These are phyloP conservation scores for Dendrolimus punctatus DNA, from an alignment of 1,140 invertebrate genomes.

Conservation along the genomic window DNA sequence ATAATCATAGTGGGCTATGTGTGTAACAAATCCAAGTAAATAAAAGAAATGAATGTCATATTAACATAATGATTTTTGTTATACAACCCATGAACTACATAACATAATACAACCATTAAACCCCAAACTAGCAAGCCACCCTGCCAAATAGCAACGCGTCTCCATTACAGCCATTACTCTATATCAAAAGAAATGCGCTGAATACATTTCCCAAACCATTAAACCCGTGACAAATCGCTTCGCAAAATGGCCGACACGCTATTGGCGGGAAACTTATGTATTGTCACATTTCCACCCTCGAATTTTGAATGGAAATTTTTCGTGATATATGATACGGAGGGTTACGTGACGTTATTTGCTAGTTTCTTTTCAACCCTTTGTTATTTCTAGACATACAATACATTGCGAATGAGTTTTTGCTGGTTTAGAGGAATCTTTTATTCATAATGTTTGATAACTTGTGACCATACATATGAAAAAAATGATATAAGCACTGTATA, in stretches of 20 bases:
- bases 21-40: too few species aligned
- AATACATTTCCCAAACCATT: conserved; percentile 64
- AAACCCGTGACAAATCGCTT: conserved; percentile 52
- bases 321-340: conserved; percentile 41
- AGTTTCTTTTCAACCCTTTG: conserved; percentile 13
- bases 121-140: neutral
- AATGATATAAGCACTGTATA: too few species aligned
- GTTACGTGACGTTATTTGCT: conserved; percentile 19
- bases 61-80: too few species aligned
- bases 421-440: too few species aligned
- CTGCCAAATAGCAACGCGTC: neutral
- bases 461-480: too few species aligned
- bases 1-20: too few species aligned
- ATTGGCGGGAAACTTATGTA: conserved; percentile 52
- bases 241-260: conserved; percentile 51
- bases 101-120: too few species aligned
- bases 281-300: conserved; percentile 36
- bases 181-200: conserved; percentile 21
- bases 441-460: too few species aligned
- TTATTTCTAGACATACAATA: too few species aligned
- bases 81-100: too few species aligned
- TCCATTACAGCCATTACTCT: neutral
- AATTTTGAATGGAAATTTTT: conserved; percentile 49
- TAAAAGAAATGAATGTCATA: too few species aligned
- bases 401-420: too few species aligned